Evolutionary conservation across 1,140 invertebrate species (phyloP).

Genomic region (Drosophila seguyi): DNA sequence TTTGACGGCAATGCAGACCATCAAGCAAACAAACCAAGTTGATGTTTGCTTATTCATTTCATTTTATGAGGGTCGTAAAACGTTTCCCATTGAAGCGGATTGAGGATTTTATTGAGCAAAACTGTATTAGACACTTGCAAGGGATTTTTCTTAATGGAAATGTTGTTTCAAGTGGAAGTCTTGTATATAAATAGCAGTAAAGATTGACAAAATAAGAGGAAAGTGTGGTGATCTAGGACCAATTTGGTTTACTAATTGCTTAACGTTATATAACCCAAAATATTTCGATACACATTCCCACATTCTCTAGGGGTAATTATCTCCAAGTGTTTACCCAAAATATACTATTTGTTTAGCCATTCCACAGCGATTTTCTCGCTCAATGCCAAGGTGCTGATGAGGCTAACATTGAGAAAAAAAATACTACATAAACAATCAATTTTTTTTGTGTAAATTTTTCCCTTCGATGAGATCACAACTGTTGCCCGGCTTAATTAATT

Average conservation of each 20-base stretch:
- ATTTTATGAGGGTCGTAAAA: constrained; percentile 42
- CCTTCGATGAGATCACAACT: constrained; percentile 44
- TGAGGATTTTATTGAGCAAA: constrained; percentile 24
- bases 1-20: constrained; percentile 3
- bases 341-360: constrained; percentile 23
- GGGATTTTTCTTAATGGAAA: constrained; percentile 38
- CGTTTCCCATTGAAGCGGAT: constrained; percentile 33
- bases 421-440: constrained; percentile 2
- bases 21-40: constrained; percentile 20
- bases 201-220: no score
- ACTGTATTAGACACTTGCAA: constrained; percentile 19
- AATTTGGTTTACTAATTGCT: not conserved
- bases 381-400: constrained; percentile 27
- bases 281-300: not conserved
- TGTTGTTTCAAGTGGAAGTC: constrained; percentile 11
- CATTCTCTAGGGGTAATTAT: not conserved
- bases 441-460: constrained; percentile 20
- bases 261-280: not conserved
- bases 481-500: constrained; percentile 61
- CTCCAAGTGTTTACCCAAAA: constrained; percentile 14
- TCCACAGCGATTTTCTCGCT: not conserved
- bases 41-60: constrained; percentile 36
- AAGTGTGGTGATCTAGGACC: not conserved
- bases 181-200: no score
- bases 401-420: not conserved